Evolutionary conservation across 2,888 invertebrate species (phyloP).

Genomic region (Ditula angustiorana): DNA sequence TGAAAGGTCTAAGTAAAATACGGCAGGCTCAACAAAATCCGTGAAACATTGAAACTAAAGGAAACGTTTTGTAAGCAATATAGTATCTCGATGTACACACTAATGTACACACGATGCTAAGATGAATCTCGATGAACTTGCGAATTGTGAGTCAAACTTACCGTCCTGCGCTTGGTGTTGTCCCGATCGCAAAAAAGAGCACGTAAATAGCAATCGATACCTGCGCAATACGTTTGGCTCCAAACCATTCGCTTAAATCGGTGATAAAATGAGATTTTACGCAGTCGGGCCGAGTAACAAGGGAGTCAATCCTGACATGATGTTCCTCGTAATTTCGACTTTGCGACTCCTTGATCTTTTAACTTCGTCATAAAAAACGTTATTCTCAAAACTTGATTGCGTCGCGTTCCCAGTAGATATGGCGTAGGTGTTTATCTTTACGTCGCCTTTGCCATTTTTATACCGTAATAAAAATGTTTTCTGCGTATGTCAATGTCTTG

Average conservation of each 20-base stretch:
- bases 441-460: slow-evolving; percentile 29
- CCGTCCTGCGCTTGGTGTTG: not conserved
- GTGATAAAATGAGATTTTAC: slow-evolving; percentile 21
- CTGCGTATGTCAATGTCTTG: slow-evolving; percentile 12
- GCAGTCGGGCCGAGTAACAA: slow-evolving; percentile 10
- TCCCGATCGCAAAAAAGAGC: not conserved
- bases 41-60: too few relatives aligned
- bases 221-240: slow-evolving; percentile 1
- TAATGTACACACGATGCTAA: too few relatives aligned
- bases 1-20: too few relatives aligned
- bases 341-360: slow-evolving; percentile 25
- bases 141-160: too few relatives aligned
- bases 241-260: not conserved
- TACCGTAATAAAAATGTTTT: slow-evolving; percentile 25
- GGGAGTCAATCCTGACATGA: slow-evolving; percentile 12
- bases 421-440: slow-evolving; percentile 34
- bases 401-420: slow-evolving; percentile 16
- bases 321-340: slow-evolving; percentile 12
- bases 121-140: too few relatives aligned
- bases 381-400: slow-evolving; percentile 32
- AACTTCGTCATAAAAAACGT: slow-evolving; percentile 27
- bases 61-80: too few relatives aligned
- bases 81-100: too few relatives aligned
- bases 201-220: slow-evolving; percentile 4
- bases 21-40: too few relatives aligned